A percentile compares a stretch with the other conserved stretches of the same genome.
phyloP scores from a whole-genome alignment of 1,140 invertebrate genomes.

The Lasaia peninsularis region DNA sequence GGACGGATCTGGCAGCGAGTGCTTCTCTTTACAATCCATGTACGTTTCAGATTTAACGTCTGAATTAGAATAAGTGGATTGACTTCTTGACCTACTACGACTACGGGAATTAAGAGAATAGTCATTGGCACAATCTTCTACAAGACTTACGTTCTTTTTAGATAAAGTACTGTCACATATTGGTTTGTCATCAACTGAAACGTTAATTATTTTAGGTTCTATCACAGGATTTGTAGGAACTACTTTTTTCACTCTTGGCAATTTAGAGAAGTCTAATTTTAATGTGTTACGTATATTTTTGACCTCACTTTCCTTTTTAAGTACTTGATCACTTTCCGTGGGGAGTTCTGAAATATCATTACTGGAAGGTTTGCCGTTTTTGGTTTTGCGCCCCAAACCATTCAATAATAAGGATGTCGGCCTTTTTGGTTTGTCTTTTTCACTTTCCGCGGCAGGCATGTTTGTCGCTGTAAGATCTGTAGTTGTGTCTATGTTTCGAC shows the following conservation, averaged over 20 bases:
- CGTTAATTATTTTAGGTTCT: constrained; percentile 66
- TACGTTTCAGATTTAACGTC: constrained; percentile 58
- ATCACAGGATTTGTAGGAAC: constrained; percentile 74
- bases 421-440: constrained; percentile 65
- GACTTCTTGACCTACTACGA: constrained; percentile 62
- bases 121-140: constrained; percentile 43
- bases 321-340: constrained; percentile 42
- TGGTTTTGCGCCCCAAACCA: constrained; percentile 63
- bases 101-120: constrained; percentile 52
- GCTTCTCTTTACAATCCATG: constrained; percentile 47
- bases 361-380: constrained; percentile 52
- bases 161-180: constrained; percentile 50
- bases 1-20: constrained; percentile 37
- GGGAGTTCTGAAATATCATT: constrained; percentile 43
- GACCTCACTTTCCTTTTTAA: constrained; percentile 54
- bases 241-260: constrained; percentile 77
- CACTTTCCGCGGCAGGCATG: constrained; percentile 30
- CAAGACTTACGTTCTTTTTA: constrained; percentile 65
- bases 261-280: constrained; percentile 83
- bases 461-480: background rate
- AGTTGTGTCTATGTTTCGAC: constrained; percentile 27
- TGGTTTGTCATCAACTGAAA: constrained; percentile 50
- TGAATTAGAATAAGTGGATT: constrained; percentile 60
- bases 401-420: constrained; percentile 72
- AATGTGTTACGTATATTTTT: constrained; percentile 76